Base-by-base conservation (phyloP, 64 coral and sea anemone species). In the Hydrozoanthus tunicans region DNA sequence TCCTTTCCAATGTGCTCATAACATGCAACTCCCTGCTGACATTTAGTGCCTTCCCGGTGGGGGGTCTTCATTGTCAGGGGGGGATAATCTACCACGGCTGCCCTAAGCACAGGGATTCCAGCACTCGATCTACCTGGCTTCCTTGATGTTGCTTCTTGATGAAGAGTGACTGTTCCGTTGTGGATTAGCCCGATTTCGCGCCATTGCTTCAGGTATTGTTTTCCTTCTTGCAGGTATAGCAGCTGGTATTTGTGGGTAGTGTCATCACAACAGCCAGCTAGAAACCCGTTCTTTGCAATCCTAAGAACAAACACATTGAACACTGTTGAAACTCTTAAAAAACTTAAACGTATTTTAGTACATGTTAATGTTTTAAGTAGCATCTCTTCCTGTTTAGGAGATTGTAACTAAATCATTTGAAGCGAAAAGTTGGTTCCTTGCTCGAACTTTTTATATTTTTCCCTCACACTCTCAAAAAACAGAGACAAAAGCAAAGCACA, bases 1-100 rank as follows among this genome's bases (percentile, higher is more conserved):
- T 77, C 23, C 15, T 14, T 59, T 60, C 81, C 90, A 3, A 71
- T 77, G 78, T 92, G 89, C 54, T 94, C 70, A 56, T 85, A 51
- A 52, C 95, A 96, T 7, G 81, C 78, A 54, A 96, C 15, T 4
- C 95, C 95, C 63, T 93, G 91, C 51, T 85, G 74, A 51, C 95
- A 96, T 7, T 90, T 89, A 9, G 81, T 77, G n/a, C 10, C 80
- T 6, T 79, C 61, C 70, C 64, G 84, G 15, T 89, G 82, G 11
- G 75, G 54, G 1, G 91, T 91, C 77, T 96, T 96, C 95, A 96
- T 96, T 1, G 95, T 96, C 0, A 96, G 89, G 2, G 95, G 95
- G 17, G 95, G 95, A 52, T 96, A 96, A 57, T 96, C 95, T 26
- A 96, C 90, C n/a, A 96, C 95, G 0, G 95, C 95, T 2, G 95